Evolutionary conservation across 2,797 vertebrate genomes (phyloP), one percentile per base, ranked within the genome.

Genomic region (Lagocephalus sceleratus): DNA sequence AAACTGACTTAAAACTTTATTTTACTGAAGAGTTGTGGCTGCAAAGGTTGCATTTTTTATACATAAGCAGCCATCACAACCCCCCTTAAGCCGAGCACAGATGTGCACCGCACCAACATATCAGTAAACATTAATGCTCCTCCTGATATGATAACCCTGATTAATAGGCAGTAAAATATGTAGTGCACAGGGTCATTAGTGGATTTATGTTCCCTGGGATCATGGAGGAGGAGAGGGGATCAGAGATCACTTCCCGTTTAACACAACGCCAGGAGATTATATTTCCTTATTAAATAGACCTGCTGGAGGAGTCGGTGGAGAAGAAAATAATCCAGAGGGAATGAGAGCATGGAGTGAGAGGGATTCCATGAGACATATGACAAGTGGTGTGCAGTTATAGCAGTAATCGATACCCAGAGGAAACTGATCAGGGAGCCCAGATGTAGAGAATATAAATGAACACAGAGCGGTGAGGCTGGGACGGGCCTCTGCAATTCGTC

Each of bases 371-470:
- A 56, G 64, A 63, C 66, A 66, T 60, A 56, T 57, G 71, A 75
- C 66, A 64, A 60, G 54, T 8, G 49, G 48, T 71, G 65, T 67
- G 77, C 77, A 72, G 66, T 72, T 83, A 67, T 72, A 76, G 76
- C 70, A 71, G 73, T 69, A 76, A 85, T 82, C 76, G 5, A 87
- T 87, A 85, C 65, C 58, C 47, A 68, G 66, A 55, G 59, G 76
- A 82, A 84, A 84, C 71, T 81, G 83, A 84, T 85, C 79, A 78
- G 85, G 68, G 63, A 65, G 47, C 61, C 5, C 25, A 41, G 38
- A 40, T 62, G 23, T 56, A 42, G 66, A 40, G 66, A 68, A 68
- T 68, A 70, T 55, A 78, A 73, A 75, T 59, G 60, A 56, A 29
- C 9, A 50, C 5, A 44, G 38, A 16, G 50, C 47, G 49, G 38